These are phyloP conservation scores for Arctocebus calabarensis DNA, from an alignment of 2,797 vertebrate genomes.

Conservation along the genomic window DNA sequence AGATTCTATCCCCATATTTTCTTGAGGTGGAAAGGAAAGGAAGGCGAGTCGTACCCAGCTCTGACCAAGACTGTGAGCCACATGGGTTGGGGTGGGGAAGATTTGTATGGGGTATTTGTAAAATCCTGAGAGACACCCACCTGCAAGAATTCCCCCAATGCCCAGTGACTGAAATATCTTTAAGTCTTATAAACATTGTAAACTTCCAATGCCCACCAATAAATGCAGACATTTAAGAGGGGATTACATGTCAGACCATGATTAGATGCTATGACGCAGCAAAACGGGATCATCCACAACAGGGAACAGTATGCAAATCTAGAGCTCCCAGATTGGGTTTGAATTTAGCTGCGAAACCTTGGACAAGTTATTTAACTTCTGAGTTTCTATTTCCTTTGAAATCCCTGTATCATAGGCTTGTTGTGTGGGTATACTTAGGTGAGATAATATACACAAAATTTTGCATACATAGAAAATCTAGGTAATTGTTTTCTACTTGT, in stretches of 20 bases:
- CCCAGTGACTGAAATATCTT: background rate
- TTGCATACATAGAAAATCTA: background rate
- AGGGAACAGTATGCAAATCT: background rate
- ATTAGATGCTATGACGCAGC: background rate
- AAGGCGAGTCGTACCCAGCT: background rate
- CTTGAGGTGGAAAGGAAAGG: background rate
- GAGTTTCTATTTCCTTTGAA: background rate
- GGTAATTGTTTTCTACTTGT: background rate
- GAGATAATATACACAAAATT: background rate
- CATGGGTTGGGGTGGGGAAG: accelerated
- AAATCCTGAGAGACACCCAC: background rate
- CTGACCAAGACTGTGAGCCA: background rate
- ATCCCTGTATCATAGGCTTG: no score
- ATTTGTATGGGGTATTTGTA: background rate
- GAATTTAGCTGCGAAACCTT: background rate
- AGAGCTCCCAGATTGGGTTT: background rate
- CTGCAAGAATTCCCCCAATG: background rate
- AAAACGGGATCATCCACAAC: background rate
- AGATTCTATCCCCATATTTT: background rate
- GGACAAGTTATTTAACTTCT: background rate
- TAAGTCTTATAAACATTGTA: background rate
- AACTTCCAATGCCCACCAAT: background rate
- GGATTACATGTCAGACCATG: background rate
- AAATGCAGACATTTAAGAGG: background rate
- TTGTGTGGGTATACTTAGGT: background rate